A percentile compares a stretch with the other conserved stretches of the same genome.
Evolutionary conservation across 2,797 vertebrate species (phyloP).

Genomic region (Poecilia velifera): DNA sequence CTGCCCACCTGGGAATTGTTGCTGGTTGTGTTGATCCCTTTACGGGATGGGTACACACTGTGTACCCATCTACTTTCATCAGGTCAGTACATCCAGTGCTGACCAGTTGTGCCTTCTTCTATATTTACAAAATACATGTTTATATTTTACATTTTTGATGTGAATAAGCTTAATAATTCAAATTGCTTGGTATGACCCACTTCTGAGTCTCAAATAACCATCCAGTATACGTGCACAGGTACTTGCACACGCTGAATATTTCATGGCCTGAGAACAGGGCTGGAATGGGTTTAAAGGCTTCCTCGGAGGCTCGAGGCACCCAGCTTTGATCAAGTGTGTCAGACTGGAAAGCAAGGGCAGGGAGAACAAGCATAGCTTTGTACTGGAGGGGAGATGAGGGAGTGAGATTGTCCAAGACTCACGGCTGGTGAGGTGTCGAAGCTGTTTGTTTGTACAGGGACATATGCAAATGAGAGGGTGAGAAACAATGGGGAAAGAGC

Average conservation of each 20-base stretch:
- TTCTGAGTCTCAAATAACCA: constrained; percentile 19
- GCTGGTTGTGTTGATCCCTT: too few relatives aligned
- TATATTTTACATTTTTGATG: background rate
- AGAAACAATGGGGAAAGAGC: constrained; percentile 12
- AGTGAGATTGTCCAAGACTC: constrained; percentile 53
- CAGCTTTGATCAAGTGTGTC: constrained; percentile 69
- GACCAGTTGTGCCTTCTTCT: background rate
- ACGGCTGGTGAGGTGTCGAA: constrained; percentile 32
- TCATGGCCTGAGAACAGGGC: constrained; percentile 61
- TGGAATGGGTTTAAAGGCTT: constrained; percentile 63
- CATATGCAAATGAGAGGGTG: constrained; percentile 48
- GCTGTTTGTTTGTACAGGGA: constrained; percentile 42
- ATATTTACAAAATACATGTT: background rate
- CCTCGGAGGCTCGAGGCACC: constrained; percentile 46
- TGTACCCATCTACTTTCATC: constrained; percentile 49
- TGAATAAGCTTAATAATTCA: constrained; percentile 8
- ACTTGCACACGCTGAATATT: constrained; percentile 68
- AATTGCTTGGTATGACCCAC: constrained; percentile 20
- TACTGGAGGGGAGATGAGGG: constrained; percentile 48
- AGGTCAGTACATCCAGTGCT: constrained; percentile 1
- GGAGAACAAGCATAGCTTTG: constrained; percentile 69
- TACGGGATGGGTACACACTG: background rate
- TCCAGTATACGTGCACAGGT: constrained; percentile 45
- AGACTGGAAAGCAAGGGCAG: constrained; percentile 48
- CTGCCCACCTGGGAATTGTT: too few relatives aligned